phyloP scores from a whole-genome alignment of 2,888 invertebrate genomes.

The Eurytoma adleriae region DNA sequence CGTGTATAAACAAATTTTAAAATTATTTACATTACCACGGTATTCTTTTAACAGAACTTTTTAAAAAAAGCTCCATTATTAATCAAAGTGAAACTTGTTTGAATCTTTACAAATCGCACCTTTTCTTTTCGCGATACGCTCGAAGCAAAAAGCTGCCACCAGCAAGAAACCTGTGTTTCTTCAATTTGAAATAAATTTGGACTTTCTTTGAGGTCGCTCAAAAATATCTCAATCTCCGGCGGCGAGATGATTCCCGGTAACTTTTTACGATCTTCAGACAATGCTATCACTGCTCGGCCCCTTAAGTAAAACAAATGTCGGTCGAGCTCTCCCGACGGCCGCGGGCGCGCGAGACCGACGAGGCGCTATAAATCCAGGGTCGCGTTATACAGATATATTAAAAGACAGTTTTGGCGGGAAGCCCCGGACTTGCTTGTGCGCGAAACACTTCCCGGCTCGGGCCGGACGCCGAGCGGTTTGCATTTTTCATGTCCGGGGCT shows the following conservation, averaged over 20 bases:
- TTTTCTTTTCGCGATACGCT: too few relatives aligned
- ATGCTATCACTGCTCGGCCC: conserved; percentile 7
- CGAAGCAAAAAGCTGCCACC: too few relatives aligned
- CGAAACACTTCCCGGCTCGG: conserved; percentile 24
- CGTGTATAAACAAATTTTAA: too few relatives aligned
- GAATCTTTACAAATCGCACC: too few relatives aligned
- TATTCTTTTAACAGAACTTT: too few relatives aligned
- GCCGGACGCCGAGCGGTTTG: conserved; percentile 71
- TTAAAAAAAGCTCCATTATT: neutral
- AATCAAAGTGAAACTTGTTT: neutral
- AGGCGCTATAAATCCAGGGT: conserved; percentile 67
- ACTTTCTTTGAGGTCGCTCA: too few relatives aligned
- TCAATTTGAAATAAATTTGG: too few relatives aligned
- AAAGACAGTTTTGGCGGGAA: conserved; percentile 66
- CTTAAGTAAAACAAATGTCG: conserved; percentile 70
- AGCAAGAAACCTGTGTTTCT: too few relatives aligned
- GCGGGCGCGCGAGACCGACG: neutral
- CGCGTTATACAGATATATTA: conserved; percentile 67
- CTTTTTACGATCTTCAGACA: too few relatives aligned
- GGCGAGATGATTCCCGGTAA: too few relatives aligned
- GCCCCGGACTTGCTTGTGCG: conserved; percentile 37
- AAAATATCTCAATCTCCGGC: too few relatives aligned
- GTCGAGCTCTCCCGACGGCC: conserved; percentile 53
- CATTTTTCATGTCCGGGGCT: conserved; percentile 71
- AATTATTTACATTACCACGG: too few relatives aligned